phyloP scores from a whole-genome alignment of 1,140 invertebrate genomes.

The Pseudomyrmex flavicornis region DNA sequence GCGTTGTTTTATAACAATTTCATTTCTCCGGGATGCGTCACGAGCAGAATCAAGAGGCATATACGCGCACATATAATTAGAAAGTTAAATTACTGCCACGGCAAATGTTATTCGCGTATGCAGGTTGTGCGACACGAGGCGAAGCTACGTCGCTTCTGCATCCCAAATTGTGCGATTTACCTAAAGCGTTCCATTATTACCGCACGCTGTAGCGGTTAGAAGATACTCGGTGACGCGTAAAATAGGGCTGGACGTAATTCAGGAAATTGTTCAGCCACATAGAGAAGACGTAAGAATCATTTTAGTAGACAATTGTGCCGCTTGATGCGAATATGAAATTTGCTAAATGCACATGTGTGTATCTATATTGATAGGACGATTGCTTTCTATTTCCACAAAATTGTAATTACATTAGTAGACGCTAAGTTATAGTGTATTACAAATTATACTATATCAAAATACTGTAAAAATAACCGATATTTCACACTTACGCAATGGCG shows the following conservation, averaged over 20 bases:
- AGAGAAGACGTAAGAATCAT: neutral
- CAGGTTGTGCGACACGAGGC: slow-evolving; percentile 28
- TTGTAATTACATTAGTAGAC: neutral
- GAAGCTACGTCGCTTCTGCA: slow-evolving; percentile 50
- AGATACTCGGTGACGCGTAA: slow-evolving; percentile 53
- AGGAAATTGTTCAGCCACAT: slow-evolving; percentile 12
- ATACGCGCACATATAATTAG: slow-evolving; percentile 52
- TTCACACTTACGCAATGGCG: neutral
- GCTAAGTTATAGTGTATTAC: slow-evolving; percentile 5
- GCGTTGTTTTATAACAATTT: slow-evolving; percentile 57
- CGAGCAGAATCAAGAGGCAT: slow-evolving; percentile 59
- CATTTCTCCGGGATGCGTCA: slow-evolving; percentile 45
- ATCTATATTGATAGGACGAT: neutral
- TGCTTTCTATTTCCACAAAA: neutral
- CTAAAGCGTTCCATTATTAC: slow-evolving; percentile 60
- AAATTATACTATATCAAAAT: neutral
- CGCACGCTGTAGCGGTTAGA: slow-evolving; percentile 29
- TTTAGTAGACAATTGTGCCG: neutral
- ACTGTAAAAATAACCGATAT: neutral
- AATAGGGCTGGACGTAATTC: slow-evolving; percentile 49
- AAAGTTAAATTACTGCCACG: slow-evolving; percentile 59
- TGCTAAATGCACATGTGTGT: too few relatives aligned
- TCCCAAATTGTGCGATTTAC: slow-evolving; percentile 61
- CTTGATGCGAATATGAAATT: neutral
- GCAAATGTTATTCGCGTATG: slow-evolving; percentile 60